These are phyloP conservation scores for Zosterops hypoxanthus DNA, from an alignment of 2,113 vertebrate species.

Conservation along the genomic window DNA sequence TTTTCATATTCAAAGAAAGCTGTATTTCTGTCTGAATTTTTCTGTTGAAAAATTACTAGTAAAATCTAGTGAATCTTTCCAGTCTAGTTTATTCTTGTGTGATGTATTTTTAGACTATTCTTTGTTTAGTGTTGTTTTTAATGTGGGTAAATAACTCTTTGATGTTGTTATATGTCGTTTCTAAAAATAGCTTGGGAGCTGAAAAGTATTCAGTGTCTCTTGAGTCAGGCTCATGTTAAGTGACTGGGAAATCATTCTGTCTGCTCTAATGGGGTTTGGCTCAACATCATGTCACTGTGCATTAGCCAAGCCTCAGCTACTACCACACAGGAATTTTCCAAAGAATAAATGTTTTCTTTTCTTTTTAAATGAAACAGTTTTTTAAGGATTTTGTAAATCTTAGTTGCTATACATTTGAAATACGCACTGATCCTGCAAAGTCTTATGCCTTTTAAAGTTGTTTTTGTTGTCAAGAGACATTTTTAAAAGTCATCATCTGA, in stretches of 20 bases:
- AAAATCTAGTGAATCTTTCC: neutral
- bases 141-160: neutral
- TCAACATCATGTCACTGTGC: neutral
- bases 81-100: neutral
- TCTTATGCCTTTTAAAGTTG: neutral
- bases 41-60: neutral
- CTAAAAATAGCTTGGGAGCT: slow-evolving; percentile 30
- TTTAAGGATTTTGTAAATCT: neutral
- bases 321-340: neutral
- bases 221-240: neutral
- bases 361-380: neutral
- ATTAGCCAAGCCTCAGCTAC: slow-evolving; percentile 33
- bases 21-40: neutral
- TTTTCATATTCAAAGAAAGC: neutral
- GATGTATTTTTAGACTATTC: neutral
- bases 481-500: neutral
- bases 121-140: neutral
- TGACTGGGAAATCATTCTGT: slow-evolving; percentile 49
- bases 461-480: neutral
- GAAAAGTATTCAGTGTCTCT: neutral
- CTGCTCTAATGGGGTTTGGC: neutral
- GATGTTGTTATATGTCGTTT: neutral
- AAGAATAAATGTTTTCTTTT: neutral
- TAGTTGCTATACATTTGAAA: neutral
- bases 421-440: neutral